These are phyloP conservation scores for Spinibarbus caldwelli DNA, from an alignment of 2,797 vertebrate genomes.

Conservation along the genomic window DNA sequence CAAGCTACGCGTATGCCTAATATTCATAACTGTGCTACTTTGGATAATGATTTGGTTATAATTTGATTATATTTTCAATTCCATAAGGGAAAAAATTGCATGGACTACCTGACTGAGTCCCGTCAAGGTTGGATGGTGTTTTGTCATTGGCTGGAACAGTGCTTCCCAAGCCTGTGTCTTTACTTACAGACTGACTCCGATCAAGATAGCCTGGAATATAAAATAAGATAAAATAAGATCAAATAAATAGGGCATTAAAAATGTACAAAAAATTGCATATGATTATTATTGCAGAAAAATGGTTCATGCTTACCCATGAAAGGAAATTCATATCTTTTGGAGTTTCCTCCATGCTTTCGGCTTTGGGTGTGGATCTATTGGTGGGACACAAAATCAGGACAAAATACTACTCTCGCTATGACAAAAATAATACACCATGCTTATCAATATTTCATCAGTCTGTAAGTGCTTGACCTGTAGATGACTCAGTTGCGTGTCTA, in stretches of 20 bases:
- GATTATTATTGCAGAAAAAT: neutral
- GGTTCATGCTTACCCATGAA: conserved; percentile 62
- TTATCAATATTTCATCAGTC: neutral
- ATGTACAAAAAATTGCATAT: neutral
- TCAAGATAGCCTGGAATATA: conserved; percentile 61
- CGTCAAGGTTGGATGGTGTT: conserved; percentile 32
- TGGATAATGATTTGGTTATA: neutral
- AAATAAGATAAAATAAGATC: neutral
- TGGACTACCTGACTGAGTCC: conserved; percentile 20
- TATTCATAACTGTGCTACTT: neutral
- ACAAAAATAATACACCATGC: neutral
- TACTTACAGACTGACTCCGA: conserved; percentile 66
- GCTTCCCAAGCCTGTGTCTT: conserved; percentile 74
- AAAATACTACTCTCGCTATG: neutral
- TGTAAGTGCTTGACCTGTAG: conserved; percentile 70
- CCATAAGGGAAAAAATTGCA: neutral
- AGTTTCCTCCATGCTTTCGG: conserved; percentile 26
- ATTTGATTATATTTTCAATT: neutral
- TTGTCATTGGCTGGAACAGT: conserved; percentile 64
- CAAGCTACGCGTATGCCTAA: neutral
- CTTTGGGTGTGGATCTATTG: conserved; percentile 64
- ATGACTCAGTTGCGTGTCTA: conserved; percentile 69
- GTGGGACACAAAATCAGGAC: conserved; percentile 11
- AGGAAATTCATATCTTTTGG: conserved; percentile 37
- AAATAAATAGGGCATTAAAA: neutral